phyloP scores from a whole-genome alignment of 2,888 invertebrate genomes.

The Ochlodes sylvanus region DNA sequence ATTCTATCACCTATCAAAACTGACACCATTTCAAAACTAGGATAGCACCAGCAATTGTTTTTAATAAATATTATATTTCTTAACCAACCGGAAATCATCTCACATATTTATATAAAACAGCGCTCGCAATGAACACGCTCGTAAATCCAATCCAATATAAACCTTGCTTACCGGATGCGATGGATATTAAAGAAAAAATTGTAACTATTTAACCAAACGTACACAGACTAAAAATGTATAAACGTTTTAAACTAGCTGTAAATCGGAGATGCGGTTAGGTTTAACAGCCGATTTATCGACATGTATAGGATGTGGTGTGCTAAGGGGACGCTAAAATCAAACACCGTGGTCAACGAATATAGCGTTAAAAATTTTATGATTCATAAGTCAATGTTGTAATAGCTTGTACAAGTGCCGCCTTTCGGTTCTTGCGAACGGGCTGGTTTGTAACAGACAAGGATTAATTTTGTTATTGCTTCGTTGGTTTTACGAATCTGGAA shows the following conservation, averaged over 20 bases:
- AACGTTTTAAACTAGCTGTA: conserved; percentile 44
- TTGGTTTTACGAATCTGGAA: neutral
- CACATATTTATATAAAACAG: conserved; percentile 81
- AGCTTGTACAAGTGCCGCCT: conserved; percentile 26
- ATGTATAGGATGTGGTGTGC: conserved; percentile 70
- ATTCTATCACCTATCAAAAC: neutral
- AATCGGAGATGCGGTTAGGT: conserved; percentile 64
- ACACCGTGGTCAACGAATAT: conserved; percentile 55
- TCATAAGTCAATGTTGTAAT: conserved; percentile 49
- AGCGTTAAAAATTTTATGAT: conserved; percentile 54
- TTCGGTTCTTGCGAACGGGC: conserved; percentile 4
- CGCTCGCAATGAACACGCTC: conserved; percentile 82
- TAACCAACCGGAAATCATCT: conserved; percentile 78
- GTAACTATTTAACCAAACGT: conserved; percentile 66
- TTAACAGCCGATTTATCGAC: conserved; percentile 66
- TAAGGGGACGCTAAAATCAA: conserved; percentile 57
- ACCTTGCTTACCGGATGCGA: conserved; percentile 74
- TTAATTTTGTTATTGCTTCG: conserved; percentile 12
- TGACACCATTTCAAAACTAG: conserved; percentile 54
- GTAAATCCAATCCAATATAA: conserved; percentile 82
- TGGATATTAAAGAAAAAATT: conserved; percentile 73
- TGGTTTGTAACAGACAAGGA: conserved; percentile 6
- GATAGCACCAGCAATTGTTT: conserved; percentile 71
- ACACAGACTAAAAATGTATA: conserved; percentile 23
- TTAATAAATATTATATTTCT: conserved; percentile 75